These are phyloP conservation scores for Cichladusa arquata DNA, from an alignment of 2,113 vertebrate species.

Conservation along the genomic window DNA sequence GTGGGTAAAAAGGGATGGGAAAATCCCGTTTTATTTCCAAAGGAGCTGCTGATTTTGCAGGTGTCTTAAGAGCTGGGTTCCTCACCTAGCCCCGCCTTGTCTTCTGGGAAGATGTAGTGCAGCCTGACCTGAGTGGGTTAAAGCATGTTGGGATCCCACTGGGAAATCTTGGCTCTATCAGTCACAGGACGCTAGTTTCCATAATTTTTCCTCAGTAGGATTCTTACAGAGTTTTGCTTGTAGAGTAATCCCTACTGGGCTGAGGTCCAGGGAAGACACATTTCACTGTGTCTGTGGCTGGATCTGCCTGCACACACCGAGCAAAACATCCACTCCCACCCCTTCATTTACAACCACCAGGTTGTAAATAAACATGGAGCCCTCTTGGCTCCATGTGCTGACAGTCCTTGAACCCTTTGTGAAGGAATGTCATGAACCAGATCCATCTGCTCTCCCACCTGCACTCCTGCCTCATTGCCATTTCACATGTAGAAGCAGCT, in stretches of 20 bases:
- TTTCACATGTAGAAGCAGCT: neutral
- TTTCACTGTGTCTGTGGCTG: neutral
- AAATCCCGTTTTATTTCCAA: neutral
- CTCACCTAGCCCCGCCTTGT: neutral
- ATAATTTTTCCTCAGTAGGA: neutral
- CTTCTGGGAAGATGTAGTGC: neutral
- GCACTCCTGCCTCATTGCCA: accelerated
- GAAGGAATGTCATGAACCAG: accelerated
- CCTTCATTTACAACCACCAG: neutral
- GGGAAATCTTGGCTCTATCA: neutral
- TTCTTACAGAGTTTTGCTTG: neutral
- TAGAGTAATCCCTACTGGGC: neutral
- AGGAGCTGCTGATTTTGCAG: neutral
- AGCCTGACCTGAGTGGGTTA: neutral
- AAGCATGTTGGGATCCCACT: accelerated
- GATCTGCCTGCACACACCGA: neutral
- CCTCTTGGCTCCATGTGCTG: neutral
- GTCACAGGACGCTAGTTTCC: neutral
- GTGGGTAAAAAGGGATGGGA: neutral
- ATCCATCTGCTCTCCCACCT: neutral
- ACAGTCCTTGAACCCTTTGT: neutral
- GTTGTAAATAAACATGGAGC: too few species aligned
- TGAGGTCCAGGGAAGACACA: accelerated
- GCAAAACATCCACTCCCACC: neutral
- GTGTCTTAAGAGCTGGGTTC: neutral